Percentiles rank a stretch among this genome's conserved stretches.
phyloP scores from a whole-genome alignment of 2,113 vertebrate species.

The Solea senegalensis region DNA sequence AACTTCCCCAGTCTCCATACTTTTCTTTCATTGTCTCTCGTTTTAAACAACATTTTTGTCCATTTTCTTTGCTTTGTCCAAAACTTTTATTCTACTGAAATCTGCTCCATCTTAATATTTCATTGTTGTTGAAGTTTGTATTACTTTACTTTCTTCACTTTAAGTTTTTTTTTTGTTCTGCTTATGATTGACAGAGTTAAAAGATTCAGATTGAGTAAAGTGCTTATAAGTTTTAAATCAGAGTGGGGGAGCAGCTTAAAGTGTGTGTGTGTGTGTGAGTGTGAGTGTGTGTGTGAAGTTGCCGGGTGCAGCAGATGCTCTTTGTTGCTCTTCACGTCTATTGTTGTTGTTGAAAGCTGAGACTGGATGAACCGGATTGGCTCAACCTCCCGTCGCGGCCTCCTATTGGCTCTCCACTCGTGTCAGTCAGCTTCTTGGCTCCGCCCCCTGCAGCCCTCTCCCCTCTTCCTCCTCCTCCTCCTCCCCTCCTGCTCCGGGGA shows the following conservation, averaged over 20 bases:
- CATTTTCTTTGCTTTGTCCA: no score
- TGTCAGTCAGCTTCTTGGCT: slow-evolving; percentile 41
- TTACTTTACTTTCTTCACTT: no score
- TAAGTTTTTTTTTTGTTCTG: no score
- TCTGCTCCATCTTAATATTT: no score
- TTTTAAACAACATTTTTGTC: no score
- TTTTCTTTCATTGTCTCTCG: no score
- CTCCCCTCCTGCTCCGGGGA: slow-evolving; percentile 58
- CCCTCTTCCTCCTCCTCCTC: background rate
- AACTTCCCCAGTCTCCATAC: no score
- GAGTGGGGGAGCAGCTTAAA: slow-evolving; percentile 55
- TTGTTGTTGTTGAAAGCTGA: slow-evolving; percentile 79
- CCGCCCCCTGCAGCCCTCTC: slow-evolving; percentile 43
- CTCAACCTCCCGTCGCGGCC: slow-evolving; percentile 57
- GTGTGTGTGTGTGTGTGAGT: slow-evolving; percentile 50
- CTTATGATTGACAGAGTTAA: no score
- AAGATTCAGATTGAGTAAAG: background rate
- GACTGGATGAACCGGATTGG: slow-evolving; percentile 78
- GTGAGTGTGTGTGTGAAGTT: slow-evolving; percentile 58
- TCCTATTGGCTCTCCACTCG: slow-evolving; percentile 81
- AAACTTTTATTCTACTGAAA: no score
- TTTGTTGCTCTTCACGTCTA: slow-evolving; percentile 76
- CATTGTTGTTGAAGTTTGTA: no score
- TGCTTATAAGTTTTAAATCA: slow-evolving; percentile 16
- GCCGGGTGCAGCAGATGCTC: slow-evolving; percentile 71